Percentiles rank a stretch among this genome's conserved stretches.
These are phyloP conservation scores for Drosophila miranda DNA, from an alignment of 1,140 invertebrate species.

Conservation along the genomic window DNA sequence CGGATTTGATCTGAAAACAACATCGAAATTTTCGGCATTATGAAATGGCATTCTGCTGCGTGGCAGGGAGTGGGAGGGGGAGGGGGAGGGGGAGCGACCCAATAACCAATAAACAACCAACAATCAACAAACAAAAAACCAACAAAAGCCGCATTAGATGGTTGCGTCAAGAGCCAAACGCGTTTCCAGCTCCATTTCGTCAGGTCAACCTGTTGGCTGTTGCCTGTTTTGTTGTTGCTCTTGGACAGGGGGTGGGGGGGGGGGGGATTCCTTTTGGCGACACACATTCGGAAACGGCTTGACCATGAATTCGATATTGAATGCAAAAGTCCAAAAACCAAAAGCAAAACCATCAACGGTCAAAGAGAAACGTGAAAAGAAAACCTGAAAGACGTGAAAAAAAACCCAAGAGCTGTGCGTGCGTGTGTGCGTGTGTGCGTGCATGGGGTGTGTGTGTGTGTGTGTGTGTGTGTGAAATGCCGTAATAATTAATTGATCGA, in stretches of 20 bases:
- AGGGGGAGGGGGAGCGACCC: slow-evolving; percentile 31
- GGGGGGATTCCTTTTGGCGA: slow-evolving; percentile 64
- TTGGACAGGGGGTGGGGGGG: not conserved
- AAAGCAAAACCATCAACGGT: slow-evolving; percentile 13
- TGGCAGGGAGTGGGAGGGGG: too few relatives aligned
- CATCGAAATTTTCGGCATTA: slow-evolving; percentile 41
- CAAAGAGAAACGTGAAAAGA: slow-evolving; percentile 68
- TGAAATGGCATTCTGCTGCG: slow-evolving; percentile 67
- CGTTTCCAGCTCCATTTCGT: slow-evolving; percentile 73
- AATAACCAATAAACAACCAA: slow-evolving; percentile 39
- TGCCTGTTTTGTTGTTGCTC: not conserved
- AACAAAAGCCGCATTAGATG: slow-evolving; percentile 62
- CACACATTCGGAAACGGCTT: slow-evolving; percentile 68
- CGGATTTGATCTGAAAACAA: slow-evolving; percentile 34
- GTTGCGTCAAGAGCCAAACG: slow-evolving; percentile 62
- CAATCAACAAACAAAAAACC: slow-evolving; percentile 8
- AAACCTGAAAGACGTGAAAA: slow-evolving; percentile 55
- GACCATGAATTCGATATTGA: slow-evolving; percentile 78
- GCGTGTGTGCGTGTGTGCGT: too few relatives aligned
- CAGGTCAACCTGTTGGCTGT: slow-evolving; percentile 70
- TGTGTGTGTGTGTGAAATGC: slow-evolving; percentile 60
- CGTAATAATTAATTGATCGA: slow-evolving; percentile 80
- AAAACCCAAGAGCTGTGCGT: slow-evolving; percentile 51
- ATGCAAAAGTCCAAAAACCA: slow-evolving; percentile 71
- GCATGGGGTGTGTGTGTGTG: not conserved